Percentiles rank a stretch among this genome's conserved stretches.
Evolutionary conservation across 1,140 invertebrate genomes (phyloP).

Genomic region (Manduca sexta): DNA sequence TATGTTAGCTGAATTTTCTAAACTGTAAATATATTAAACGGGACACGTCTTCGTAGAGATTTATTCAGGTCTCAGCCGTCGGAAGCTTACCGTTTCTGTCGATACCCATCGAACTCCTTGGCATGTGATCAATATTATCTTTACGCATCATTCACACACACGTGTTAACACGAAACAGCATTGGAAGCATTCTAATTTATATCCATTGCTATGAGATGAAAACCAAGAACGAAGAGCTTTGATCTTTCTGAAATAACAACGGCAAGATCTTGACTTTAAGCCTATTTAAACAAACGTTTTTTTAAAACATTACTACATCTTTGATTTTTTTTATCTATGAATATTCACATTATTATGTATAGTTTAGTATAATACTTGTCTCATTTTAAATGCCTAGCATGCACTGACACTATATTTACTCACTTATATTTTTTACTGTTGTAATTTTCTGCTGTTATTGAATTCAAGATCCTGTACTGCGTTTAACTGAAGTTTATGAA

Average conservation of each 20-base stretch:
- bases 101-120: too few species aligned
- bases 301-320: neutral
- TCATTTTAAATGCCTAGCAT: neutral
- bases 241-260: conserved; percentile 22
- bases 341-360: too few species aligned
- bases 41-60: neutral
- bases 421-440: too few species aligned
- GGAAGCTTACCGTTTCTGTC: too few species aligned
- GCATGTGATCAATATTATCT: conserved; percentile 3
- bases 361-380: too few species aligned
- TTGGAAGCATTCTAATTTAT: conserved; percentile 19
- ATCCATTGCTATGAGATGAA: conserved; percentile 27
- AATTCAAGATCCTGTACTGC: too few species aligned
- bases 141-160: conserved; percentile 24
- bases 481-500: too few species aligned
- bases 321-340: neutral
- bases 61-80: neutral
- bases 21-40: too few species aligned
- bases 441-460: too few species aligned
- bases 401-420: neutral
- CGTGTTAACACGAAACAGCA: conserved; percentile 29
- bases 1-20: too few species aligned
- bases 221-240: conserved; percentile 34
- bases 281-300: neutral
- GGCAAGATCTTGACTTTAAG: neutral